phyloP scores from a whole-genome alignment of 2,113 vertebrate genomes.

The Stegostoma tigrinum region DNA sequence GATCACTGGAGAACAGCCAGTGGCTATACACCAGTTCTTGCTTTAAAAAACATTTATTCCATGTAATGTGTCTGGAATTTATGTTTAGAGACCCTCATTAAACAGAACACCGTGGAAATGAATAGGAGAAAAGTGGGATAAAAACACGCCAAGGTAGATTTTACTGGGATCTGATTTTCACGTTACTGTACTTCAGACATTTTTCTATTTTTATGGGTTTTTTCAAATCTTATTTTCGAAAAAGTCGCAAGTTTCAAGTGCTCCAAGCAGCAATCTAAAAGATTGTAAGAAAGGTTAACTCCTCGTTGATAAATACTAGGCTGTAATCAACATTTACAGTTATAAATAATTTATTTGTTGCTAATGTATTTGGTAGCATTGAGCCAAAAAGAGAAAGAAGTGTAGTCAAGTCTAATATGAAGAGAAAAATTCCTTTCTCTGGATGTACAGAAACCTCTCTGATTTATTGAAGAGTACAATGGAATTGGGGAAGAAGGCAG shows the following conservation, averaged over 20 bases:
- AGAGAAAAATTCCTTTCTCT: not conserved
- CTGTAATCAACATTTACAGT: not conserved
- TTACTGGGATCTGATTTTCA: slow-evolving; percentile 29
- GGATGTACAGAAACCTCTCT: not conserved
- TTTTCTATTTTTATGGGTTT: not conserved
- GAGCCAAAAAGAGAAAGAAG: not conserved
- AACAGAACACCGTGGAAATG: not conserved
- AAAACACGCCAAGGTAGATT: slow-evolving; percentile 3
- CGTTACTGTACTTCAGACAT: not conserved
- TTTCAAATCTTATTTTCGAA: not conserved
- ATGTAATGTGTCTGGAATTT: slow-evolving; percentile 29
- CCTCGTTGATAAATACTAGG: not conserved
- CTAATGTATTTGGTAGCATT: not conserved
- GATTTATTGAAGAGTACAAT: not conserved
- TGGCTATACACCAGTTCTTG: not conserved
- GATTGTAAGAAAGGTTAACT: not conserved
- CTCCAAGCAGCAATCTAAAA: not conserved
- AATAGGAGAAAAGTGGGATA: not conserved
- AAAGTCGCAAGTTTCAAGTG: not conserved
- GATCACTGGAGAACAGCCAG: slow-evolving; percentile 12
- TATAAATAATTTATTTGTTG: not conserved
- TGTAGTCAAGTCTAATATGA: not conserved
- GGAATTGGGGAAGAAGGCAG: not conserved
- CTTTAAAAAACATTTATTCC: slow-evolving; percentile 6
- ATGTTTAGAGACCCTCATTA: slow-evolving; percentile 20